These are phyloP conservation scores for Numida meleagris DNA, from an alignment of 2,113 vertebrate species.

Conservation along the genomic window DNA sequence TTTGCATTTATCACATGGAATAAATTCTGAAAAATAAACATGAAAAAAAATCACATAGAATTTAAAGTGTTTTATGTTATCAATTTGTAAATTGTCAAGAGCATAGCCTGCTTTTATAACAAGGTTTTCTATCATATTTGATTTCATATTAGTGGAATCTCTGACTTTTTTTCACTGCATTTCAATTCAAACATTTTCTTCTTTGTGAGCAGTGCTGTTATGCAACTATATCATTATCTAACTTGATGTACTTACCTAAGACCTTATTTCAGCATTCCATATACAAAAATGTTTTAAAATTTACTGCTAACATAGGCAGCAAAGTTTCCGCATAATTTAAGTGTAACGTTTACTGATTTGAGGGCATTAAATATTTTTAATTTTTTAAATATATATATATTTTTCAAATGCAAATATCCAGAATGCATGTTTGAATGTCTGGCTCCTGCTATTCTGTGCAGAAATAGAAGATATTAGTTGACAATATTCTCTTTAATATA, in stretches of 20 bases:
- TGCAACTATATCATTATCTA: neutral
- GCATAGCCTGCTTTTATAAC: neutral
- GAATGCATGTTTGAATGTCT: neutral
- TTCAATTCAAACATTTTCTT: neutral
- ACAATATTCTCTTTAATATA: neutral
- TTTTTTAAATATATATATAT: neutral
- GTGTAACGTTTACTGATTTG: neutral
- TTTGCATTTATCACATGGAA: neutral
- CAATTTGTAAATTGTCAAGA: neutral
- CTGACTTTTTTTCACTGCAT: neutral
- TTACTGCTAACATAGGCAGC: neutral
- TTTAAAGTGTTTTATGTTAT: neutral
- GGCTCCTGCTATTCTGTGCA: neutral
- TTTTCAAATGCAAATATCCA: neutral
- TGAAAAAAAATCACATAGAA: neutral
- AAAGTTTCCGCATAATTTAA: neutral
- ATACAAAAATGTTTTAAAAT: neutral
- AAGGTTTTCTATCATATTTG: neutral
- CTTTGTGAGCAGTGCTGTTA: neutral
- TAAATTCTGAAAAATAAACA: neutral
- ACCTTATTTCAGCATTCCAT: neutral
- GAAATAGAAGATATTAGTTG: neutral
- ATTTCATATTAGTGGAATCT: neutral
- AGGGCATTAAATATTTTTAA: neutral
- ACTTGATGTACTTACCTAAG: neutral